These are phyloP conservation scores for Sus scrofa DNA, from an alignment of 2,113 vertebrate species.

Conservation along the genomic window T2T-Sscrofa CM000828.6:70178001-70178500, in stretches of 20 bases:
- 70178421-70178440: neutral
- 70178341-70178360: accelerated
- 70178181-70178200: no score
- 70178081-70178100: neutral
- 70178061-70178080: neutral
- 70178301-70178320: accelerated
- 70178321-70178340: accelerated
- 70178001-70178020: neutral
- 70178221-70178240: neutral
- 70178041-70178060: neutral
- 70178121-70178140: neutral
- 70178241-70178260: neutral
- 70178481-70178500: neutral
- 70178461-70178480: neutral
- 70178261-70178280: neutral
- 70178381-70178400: no score
- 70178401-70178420: neutral
- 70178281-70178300: neutral
- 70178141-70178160: neutral
- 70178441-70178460: neutral
- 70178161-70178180: neutral
- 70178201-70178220: neutral
- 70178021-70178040: neutral
- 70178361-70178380: neutral
- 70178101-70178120: neutral